Percentiles rank a stretch among this genome's conserved stretches.
These are phyloP conservation scores for Oryctolagus cuniculus DNA, from an alignment of 2,113 vertebrate genomes.

Conservation along the genomic window DNA sequence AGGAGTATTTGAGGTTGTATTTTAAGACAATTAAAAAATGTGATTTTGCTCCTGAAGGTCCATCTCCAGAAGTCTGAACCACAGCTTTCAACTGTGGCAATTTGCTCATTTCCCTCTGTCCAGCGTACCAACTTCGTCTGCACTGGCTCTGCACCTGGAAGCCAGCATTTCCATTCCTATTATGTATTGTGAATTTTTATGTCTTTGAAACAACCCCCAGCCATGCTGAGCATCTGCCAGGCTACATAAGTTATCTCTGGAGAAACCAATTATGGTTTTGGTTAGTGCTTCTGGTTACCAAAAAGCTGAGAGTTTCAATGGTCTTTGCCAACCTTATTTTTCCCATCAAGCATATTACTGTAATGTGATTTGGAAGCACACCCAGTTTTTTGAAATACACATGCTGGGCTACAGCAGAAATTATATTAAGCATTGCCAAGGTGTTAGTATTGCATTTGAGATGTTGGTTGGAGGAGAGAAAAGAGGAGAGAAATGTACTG, in stretches of 20 bases:
- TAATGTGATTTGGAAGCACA: background rate
- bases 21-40: background rate
- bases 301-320: background rate
- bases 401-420: background rate
- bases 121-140: background rate
- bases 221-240: background rate
- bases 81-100: background rate
- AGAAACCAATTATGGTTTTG: background rate
- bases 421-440: background rate
- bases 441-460: background rate
- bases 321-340: background rate
- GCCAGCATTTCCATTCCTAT: background rate
- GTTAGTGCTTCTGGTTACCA: background rate
- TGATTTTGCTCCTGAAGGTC: background rate
- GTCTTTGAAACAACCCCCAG: background rate
- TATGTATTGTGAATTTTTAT: background rate
- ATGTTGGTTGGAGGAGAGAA: background rate
- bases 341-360: background rate
- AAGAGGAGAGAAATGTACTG: background rate
- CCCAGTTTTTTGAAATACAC: background rate
- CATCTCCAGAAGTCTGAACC: background rate
- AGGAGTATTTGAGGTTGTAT: background rate
- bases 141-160: background rate
- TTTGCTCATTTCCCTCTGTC: background rate
- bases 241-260: background rate